phyloP scores from a whole-genome alignment of 1,140 invertebrate genomes.

The Pseudomyrmex gracilis region DNA sequence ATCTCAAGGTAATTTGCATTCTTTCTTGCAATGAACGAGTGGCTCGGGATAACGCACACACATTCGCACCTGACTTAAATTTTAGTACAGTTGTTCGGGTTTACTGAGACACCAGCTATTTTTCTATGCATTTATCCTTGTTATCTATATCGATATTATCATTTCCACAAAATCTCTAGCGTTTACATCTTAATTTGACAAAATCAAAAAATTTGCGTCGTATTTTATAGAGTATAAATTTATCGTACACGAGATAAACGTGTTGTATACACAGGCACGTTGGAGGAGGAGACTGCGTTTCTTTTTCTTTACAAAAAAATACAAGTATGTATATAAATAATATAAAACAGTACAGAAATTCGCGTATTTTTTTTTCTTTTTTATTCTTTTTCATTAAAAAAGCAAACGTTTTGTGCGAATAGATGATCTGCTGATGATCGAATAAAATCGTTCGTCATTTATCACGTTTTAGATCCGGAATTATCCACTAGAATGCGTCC shows the following conservation, averaged over 20 bases:
- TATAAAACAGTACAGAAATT: background rate
- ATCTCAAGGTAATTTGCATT: background rate
- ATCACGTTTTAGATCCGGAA: too few relatives aligned
- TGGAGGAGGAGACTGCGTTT: background rate
- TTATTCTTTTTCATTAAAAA: constrained; percentile 27
- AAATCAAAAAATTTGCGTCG: background rate
- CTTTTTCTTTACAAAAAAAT: background rate
- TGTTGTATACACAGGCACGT: constrained; percentile 1
- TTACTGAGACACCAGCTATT: background rate
- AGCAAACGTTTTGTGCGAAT: too few relatives aligned
- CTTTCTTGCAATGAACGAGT: constrained; percentile 66
- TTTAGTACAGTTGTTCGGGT: background rate
- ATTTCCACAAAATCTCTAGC: background rate
- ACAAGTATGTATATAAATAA: background rate
- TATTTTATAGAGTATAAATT: background rate
- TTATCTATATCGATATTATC: background rate
- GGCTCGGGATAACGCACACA: constrained; percentile 72
- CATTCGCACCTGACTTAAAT: background rate
- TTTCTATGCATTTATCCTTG: background rate
- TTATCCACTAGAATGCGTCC: too few relatives aligned
- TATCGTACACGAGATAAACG: background rate
- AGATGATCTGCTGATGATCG: too few relatives aligned
- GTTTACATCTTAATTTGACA: background rate
- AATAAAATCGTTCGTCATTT: too few relatives aligned
- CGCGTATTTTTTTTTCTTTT: background rate